Evolutionary conservation across 2,797 vertebrate species (phyloP), one percentile per base, ranked within the genome.

Genomic region (Avahi laniger): DNA sequence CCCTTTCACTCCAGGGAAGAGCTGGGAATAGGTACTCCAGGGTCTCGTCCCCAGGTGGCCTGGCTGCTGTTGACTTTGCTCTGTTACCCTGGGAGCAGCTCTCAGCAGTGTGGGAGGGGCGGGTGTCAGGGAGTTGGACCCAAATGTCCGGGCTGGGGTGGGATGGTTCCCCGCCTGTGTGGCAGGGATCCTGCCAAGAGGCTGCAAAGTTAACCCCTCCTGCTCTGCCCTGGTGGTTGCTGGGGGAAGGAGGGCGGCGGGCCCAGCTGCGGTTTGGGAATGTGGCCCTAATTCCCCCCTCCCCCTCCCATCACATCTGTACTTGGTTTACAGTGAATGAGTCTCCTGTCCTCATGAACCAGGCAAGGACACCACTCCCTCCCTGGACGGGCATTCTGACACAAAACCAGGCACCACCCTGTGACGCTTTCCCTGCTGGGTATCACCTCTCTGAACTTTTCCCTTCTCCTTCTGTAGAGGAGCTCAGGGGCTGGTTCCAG

Each of bases 301-400:
- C 95, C 92, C 63, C 26, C 52, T 73, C 70, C 89, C 57, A 63
- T 90, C 95, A 98, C 97, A 98, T 98, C 97, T 98, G 97, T 91
- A 97, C 92, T 97, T 97, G 94, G 97, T 98, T 97, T 98, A 89
- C 92, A 97, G 95, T 97, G 95, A 98, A 98, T 97, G 95, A 98
- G 96, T 88, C 97, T 96, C 97, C 97, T 97, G 97, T 98, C 94
- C 93, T 97, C 94, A 67, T 67, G 93, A 95, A 96, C 94, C 30
- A 7, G 93, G 88, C 33, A 0, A 95, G 73, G 94, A 93, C 95
- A 96, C 95, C 86, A 83, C 94, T 97, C 96, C 96, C 92, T 97
- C 94, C 89, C 52, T 73, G 92, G 85, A 91, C 0, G 52, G 96
- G 95, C 97, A 93, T 90, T 96, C 92, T 79, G 83, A 97, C 96